phyloP scores from a whole-genome alignment of 2,797 vertebrate genomes.

The Muscicapa striata region DNA sequence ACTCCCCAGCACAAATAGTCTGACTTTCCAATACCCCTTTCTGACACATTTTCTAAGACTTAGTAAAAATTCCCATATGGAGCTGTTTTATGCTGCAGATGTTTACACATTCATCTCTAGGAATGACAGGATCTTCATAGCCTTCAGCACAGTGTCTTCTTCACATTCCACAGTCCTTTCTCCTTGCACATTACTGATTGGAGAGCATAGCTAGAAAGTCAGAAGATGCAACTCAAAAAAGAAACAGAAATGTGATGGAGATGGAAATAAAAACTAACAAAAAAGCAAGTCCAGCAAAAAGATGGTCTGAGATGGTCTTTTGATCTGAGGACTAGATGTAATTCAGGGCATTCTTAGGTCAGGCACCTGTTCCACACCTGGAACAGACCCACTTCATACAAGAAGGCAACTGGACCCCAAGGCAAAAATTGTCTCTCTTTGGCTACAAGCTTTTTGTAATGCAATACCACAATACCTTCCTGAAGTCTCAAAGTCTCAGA shows the following conservation, averaged over 20 bases:
- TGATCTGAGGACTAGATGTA: neutral
- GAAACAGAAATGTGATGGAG: neutral
- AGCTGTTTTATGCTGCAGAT: slow-evolving; percentile 1
- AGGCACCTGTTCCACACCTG: neutral
- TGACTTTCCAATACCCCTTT: neutral
- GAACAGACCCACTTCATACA: neutral
- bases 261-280: neutral
- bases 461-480: neutral
- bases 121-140: neutral
- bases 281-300: neutral
- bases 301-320: neutral
- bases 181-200: neutral
- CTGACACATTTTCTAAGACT: neutral
- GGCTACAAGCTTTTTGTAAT: neutral
- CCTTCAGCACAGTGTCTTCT: neutral
- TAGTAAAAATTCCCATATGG: neutral
- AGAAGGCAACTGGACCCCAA: neutral
- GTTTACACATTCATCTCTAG: neutral
- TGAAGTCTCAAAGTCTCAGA: neutral
- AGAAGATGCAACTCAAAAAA: neutral
- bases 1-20: neutral
- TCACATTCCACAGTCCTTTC: neutral
- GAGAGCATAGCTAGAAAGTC: neutral
- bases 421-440: neutral
- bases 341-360: neutral